Conservation (phyloP, 2,888 invertebrate species). For the Allophyes oxyacanthae region DNA sequence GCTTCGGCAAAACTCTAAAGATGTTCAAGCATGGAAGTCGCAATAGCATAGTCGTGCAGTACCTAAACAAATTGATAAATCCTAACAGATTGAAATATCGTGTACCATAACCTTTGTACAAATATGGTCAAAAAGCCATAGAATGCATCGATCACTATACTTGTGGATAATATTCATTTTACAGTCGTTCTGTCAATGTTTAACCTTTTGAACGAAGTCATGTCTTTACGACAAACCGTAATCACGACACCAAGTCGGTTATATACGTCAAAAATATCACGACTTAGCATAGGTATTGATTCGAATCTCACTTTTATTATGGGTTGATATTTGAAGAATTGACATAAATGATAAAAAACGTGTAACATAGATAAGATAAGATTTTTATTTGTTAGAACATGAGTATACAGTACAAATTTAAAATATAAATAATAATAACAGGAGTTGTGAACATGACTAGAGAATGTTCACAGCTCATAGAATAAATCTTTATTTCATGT, state of each 20-base stretch:
- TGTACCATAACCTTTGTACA: constrained; percentile 45
- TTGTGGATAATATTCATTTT: constrained; percentile 51
- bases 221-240: constrained; percentile 49
- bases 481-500: no score
- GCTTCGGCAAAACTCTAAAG: neutral
- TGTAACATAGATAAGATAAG: no score
- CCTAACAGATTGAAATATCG: constrained; percentile 44
- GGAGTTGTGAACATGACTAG: no score
- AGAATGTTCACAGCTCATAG: no score
- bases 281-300: no score
- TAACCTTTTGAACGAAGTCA: constrained; percentile 55
- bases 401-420: no score
- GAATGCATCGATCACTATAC: constrained; percentile 46
- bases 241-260: constrained; percentile 52
- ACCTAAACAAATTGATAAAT: constrained; percentile 44
- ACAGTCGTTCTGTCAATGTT: constrained; percentile 56
- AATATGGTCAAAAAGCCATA: constrained; percentile 49
- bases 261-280: constrained; percentile 52
- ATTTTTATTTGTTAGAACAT: no score
- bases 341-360: no score
- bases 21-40: constrained; percentile 8
- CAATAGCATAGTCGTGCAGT: constrained; percentile 36
- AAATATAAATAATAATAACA: no score
- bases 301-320: no score
- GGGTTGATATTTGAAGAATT: no score